Percentiles rank a stretch among this genome's conserved stretches.
These are phyloP conservation scores for Phorcus lineatus DNA, from an alignment of 2,888 invertebrate genomes.

Conservation along the genomic window DNA sequence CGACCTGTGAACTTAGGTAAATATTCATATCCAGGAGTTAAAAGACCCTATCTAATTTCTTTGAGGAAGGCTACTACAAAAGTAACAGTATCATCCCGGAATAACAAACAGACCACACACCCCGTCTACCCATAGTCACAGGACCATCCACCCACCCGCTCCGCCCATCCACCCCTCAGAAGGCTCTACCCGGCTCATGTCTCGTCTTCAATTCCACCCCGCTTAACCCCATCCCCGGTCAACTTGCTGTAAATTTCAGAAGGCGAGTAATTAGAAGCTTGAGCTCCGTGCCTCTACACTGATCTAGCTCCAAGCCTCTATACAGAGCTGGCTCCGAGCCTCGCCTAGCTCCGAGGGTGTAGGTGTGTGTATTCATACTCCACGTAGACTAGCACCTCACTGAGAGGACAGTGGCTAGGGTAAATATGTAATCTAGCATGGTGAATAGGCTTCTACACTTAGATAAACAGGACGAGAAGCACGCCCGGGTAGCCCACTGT, in stretches of 20 bases:
- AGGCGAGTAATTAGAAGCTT: conserved; percentile 1
- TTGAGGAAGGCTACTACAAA: neutral
- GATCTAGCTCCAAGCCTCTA: neutral
- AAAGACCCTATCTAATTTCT: conserved; percentile 16
- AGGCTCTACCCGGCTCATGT: neutral
- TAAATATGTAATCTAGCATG: conserved; percentile 9
- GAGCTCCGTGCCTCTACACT: neutral
- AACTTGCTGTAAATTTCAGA: neutral
- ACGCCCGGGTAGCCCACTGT: neutral
- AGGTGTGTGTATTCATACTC: neutral
- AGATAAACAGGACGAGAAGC: neutral
- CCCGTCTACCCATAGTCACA: neutral
- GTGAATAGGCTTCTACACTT: conserved; percentile 8
- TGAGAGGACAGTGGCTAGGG: neutral
- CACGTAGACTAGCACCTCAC: neutral
- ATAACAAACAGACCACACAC: conserved; percentile 25
- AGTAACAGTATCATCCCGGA: conserved; percentile 22
- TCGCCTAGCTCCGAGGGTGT: neutral
- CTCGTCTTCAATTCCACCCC: neutral
- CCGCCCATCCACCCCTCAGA: neutral
- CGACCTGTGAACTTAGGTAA: neutral
- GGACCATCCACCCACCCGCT: neutral
- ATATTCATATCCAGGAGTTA: conserved; percentile 18
- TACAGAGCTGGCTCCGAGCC: neutral
- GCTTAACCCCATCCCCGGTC: conserved; percentile 11